Evolutionary conservation across 2,113 vertebrate species (phyloP).

Genomic region (Cyanocitta stelleri): DNA sequence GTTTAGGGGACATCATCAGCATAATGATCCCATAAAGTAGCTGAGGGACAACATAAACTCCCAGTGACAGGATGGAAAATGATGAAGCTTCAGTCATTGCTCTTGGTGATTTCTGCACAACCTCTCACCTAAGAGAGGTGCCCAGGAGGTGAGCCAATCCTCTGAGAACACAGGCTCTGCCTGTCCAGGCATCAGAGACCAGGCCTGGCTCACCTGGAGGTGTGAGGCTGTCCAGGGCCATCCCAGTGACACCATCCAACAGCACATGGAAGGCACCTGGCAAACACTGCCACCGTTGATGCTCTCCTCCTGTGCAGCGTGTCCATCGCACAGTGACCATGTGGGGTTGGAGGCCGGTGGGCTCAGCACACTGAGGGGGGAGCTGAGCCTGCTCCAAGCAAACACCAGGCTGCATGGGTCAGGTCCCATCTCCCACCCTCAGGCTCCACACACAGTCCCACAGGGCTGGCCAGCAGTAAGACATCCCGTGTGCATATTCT

Average conservation of each 20-base stretch:
- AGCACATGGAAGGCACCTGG: neutral
- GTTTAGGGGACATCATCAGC: neutral
- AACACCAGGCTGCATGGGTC: accelerated
- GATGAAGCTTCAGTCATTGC: neutral
- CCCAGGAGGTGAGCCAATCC: neutral
- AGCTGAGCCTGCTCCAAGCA: neutral
- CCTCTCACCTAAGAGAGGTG: neutral
- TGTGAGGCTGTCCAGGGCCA: neutral
- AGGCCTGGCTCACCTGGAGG: accelerated
- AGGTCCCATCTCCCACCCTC: accelerated
- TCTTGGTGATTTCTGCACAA: neutral
- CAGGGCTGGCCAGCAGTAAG: neutral
- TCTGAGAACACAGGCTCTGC: accelerated
- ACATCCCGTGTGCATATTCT: accelerated
- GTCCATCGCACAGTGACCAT: accelerated
- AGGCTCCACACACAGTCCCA: accelerated
- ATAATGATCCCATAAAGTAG: neutral
- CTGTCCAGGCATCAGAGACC: neutral
- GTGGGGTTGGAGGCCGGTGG: accelerated
- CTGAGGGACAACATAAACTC: neutral
- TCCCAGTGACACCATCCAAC: neutral
- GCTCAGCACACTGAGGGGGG: accelerated
- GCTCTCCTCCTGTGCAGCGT: accelerated
- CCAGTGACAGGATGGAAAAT: neutral
- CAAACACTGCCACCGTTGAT: accelerated